phyloP scores from a whole-genome alignment of 2,113 vertebrate species.

The Ploceus nigricollis region DNA sequence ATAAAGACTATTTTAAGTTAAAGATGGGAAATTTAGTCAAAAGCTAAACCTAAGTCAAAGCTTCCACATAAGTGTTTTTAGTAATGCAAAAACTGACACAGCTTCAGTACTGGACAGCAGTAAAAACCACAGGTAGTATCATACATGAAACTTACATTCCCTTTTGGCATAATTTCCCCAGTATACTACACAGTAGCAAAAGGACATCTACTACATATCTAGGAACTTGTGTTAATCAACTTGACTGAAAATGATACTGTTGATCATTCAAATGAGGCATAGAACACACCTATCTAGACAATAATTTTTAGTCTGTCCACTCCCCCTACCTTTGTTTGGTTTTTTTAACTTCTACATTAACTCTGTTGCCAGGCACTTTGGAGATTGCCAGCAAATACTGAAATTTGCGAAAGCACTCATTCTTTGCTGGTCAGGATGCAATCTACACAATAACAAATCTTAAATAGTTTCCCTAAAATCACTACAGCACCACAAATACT shows the following conservation, averaged over 20 bases:
- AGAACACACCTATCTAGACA: rapidly evolving
- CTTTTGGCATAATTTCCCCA: not conserved
- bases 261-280: not conserved
- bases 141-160: not conserved
- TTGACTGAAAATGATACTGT: not conserved
- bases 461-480: not conserved
- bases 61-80: not conserved
- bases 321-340: rapidly evolving
- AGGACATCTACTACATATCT: not conserved
- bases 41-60: not conserved
- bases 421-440: not conserved
- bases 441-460: not conserved
- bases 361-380: not conserved
- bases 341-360: not conserved
- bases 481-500: not conserved
- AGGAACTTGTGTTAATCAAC: not conserved
- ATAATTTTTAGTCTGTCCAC: not conserved
- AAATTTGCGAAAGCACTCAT: not conserved
- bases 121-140: not conserved
- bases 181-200: not conserved
- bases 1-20: not conserved
- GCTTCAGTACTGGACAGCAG: not conserved
- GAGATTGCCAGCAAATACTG: not conserved
- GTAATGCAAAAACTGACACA: not conserved
- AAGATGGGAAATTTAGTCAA: not conserved